Conservation (phyloP, 2,113 vertebrate species). For the Passerina amoena region DNA sequence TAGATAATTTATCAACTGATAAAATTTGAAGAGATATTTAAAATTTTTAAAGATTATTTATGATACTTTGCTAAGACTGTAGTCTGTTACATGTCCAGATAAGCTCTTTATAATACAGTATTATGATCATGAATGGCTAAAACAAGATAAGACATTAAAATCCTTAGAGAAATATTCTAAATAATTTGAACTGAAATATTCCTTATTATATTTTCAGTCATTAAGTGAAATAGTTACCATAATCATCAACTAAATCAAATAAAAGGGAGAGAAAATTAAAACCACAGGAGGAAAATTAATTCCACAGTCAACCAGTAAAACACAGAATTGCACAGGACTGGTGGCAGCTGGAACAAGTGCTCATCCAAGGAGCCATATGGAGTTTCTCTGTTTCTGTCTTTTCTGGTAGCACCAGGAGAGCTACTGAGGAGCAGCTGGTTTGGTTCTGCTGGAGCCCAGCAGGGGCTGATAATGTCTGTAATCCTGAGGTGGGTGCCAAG, state of each 20-base stretch:
- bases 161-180: not conserved
- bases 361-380: not conserved
- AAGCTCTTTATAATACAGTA: not conserved
- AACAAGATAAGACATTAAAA: not conserved
- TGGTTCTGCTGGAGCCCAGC: not conserved
- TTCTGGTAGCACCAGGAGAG: not conserved
- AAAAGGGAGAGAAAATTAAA: not conserved
- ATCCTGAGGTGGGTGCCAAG: not conserved
- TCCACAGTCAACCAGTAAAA: not conserved
- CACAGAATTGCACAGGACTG: not conserved
- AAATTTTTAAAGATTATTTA: not conserved
- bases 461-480: not conserved
- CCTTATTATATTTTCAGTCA: not conserved
- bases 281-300: not conserved
- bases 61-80: not conserved
- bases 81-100: not conserved
- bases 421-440: not conserved
- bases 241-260: not conserved
- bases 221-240: not conserved
- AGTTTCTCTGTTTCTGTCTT: not conserved
- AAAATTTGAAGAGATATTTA: not conserved
- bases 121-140: not conserved
- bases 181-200: not conserved
- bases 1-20: not conserved
- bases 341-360: not conserved